A percentile compares a stretch with the other conserved stretches of the same genome.
Conservation (phyloP, 2,888 invertebrate species). For the Capitulum mitella region DNA sequence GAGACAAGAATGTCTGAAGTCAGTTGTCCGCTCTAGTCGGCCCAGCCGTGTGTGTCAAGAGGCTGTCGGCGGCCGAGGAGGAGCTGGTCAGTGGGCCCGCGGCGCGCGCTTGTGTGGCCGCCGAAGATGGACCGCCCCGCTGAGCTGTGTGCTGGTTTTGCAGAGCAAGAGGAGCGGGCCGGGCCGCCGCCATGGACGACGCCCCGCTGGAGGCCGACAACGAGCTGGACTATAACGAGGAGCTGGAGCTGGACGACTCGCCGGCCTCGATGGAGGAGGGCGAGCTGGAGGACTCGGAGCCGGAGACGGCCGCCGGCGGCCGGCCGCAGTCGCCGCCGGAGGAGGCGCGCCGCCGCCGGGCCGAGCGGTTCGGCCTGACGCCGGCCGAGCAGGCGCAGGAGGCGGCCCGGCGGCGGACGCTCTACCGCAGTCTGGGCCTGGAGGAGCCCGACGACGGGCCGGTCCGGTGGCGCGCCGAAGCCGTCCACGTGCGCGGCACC, state of each 20-base stretch:
- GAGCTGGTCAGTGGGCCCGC: too few relatives aligned
- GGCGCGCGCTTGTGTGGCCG: too few relatives aligned
- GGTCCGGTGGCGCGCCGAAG: conserved; percentile 56
- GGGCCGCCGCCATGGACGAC: background rate
- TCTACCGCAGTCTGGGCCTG: conserved; percentile 5
- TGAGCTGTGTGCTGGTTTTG: conserved; percentile 22
- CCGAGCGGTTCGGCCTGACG: background rate
- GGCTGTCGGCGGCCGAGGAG: too few relatives aligned
- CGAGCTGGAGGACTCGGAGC: conserved; percentile 6
- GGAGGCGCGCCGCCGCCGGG: background rate
- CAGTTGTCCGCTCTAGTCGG: too few relatives aligned
- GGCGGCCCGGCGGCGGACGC: background rate
- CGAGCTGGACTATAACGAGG: background rate
- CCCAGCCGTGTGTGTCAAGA: too few relatives aligned
- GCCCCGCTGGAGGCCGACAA: background rate
- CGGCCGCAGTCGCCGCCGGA: background rate
- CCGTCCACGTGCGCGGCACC: conserved; percentile 66
- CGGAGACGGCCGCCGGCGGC: background rate
- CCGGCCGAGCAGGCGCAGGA: background rate
- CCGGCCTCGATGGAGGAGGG: conserved; percentile 7
- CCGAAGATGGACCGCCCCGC: background rate
- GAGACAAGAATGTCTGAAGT: too few relatives aligned
- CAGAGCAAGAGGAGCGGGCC: background rate
- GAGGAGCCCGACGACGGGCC: background rate
- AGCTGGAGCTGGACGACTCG: background rate